A percentile compares a stretch with the other conserved stretches of the same genome.
phyloP scores from a whole-genome alignment of 2,797 vertebrate genomes.

The Pseudochaenichthys georgianus region DNA sequence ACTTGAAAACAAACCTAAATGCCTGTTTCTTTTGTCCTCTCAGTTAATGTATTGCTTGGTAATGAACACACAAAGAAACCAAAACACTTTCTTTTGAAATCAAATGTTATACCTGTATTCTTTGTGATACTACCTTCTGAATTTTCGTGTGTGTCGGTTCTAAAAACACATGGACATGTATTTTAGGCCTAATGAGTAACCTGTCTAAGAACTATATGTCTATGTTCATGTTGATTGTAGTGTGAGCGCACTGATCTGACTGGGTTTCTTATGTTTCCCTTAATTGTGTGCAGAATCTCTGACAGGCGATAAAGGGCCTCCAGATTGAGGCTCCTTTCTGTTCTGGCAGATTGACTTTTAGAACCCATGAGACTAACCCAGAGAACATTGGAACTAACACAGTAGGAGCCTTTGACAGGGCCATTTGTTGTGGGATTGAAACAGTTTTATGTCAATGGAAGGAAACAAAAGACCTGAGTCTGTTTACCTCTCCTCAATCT shows the following conservation, averaged over 20 bases:
- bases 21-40: background rate
- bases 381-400: background rate
- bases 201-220: background rate
- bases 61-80: background rate
- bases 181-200: background rate
- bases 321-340: background rate
- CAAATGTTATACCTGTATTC: background rate
- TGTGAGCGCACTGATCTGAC: slow-evolving; percentile 1
- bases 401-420: background rate
- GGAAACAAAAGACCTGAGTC: slow-evolving; percentile 41
- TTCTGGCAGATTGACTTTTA: background rate
- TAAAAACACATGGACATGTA: background rate
- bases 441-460: slow-evolving; percentile 21
- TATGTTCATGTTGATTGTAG: background rate
- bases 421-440: slow-evolving; percentile 26
- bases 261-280: background rate
- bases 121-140: background rate
- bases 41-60: background rate
- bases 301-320: background rate
- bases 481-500: slow-evolving; percentile 37
- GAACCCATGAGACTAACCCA: background rate
- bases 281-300: background rate
- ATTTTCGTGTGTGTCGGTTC: background rate
- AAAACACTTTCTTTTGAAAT: background rate
- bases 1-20: background rate